Evolutionary conservation across 2,113 vertebrate genomes (phyloP).

Genomic region (Chionodraco myersi): DNA sequence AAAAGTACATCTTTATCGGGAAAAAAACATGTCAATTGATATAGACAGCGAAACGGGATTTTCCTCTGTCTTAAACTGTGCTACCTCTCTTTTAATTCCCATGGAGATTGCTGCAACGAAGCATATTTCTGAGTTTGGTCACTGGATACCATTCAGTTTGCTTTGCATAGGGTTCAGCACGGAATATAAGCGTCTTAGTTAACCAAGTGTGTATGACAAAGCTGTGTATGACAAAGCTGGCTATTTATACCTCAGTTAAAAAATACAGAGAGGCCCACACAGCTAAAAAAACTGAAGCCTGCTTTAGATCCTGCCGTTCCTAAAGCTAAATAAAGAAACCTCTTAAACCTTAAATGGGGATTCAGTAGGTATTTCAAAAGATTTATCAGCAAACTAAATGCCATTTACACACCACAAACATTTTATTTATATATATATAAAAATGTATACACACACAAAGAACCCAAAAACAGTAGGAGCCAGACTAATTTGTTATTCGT

Average conservation of each 20-base stretch:
- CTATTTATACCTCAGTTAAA: background rate
- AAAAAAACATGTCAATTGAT: background rate
- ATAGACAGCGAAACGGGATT: background rate
- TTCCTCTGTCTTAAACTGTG: background rate
- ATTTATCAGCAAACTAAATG: background rate
- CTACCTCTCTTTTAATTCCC: background rate
- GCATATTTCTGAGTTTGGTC: background rate
- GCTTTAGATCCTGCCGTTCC: background rate
- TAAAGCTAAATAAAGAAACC: background rate
- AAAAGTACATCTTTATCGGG: background rate
- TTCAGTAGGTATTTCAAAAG: background rate
- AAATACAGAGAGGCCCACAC: background rate
- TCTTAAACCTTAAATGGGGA: background rate
- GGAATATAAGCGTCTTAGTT: too few relatives aligned
- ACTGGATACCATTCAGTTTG: too few relatives aligned
- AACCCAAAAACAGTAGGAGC: conserved; percentile 27
- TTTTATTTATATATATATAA: background rate
- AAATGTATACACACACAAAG: background rate
- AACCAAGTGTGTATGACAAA: background rate
- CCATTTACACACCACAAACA: conserved; percentile 12
- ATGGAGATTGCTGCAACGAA: background rate
- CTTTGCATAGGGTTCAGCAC: too few relatives aligned
- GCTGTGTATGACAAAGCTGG: background rate
- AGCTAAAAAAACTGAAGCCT: background rate
- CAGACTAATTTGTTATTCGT: conserved; percentile 93